Conservation (phyloP, 92 coral and sea anemone species). For the Epizoanthus scotinus region DNA sequence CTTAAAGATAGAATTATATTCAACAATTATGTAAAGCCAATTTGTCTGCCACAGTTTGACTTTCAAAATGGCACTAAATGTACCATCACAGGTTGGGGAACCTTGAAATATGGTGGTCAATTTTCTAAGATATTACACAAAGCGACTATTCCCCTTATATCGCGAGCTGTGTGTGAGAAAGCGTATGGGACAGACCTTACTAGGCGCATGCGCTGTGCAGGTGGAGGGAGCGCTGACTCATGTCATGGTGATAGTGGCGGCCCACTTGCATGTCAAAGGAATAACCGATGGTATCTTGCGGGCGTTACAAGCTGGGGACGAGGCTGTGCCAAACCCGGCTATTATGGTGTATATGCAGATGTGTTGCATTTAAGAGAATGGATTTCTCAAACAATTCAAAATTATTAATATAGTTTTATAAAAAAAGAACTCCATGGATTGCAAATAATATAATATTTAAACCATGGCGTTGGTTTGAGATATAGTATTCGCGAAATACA, state of each 20-base stretch:
- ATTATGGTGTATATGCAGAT: conserved; percentile 89
- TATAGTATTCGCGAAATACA: too few relatives aligned
- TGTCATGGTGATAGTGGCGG: conserved; percentile 98
- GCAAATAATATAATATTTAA: background rate
- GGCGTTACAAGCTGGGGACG: conserved; percentile 94
- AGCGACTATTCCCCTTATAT: conserved; percentile 75
- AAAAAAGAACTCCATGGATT: too few relatives aligned
- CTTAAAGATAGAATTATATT: conserved; percentile 62
- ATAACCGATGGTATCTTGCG: conserved; percentile 81
- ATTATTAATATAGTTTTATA: background rate
- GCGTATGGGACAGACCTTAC: conserved; percentile 61
- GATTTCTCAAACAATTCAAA: conserved; percentile 51
- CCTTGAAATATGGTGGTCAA: conserved; percentile 37
- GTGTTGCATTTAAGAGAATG: conserved; percentile 64
- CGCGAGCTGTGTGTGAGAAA: conserved; percentile 48
- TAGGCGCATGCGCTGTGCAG: conserved; percentile 90
- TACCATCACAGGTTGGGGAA: conserved; percentile 93
- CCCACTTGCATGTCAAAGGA: conserved; percentile 80
- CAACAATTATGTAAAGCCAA: conserved; percentile 67
- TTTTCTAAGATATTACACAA: conserved; percentile 74
- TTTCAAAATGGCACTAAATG: conserved; percentile 75
- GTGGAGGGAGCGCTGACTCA: conserved; percentile 80
- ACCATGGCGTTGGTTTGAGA: background rate
- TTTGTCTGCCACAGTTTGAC: conserved; percentile 76
- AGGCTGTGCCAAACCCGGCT: conserved; percentile 84